These are phyloP conservation scores for Antennarius striatus DNA, from an alignment of 2,113 vertebrate species.

Conservation along the genomic window DNA sequence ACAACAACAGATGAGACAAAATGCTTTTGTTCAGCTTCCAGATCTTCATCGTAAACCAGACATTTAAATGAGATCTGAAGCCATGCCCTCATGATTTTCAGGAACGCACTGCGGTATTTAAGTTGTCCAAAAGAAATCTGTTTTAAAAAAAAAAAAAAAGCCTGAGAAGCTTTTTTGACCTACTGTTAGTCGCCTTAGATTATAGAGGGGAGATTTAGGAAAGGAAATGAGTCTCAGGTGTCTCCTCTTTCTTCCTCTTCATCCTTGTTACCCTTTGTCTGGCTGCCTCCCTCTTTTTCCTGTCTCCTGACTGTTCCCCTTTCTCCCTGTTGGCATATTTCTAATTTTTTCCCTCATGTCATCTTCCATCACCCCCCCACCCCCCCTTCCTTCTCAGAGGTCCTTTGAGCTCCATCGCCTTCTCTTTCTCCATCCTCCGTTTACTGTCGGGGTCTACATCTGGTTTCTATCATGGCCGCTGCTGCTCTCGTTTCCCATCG, in stretches of 20 bases:
- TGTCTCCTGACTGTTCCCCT: slow-evolving; percentile 7
- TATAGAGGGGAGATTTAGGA: slow-evolving; percentile 39
- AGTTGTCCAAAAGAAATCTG: neutral
- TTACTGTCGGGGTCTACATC: slow-evolving; percentile 59
- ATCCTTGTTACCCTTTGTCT: slow-evolving; percentile 32
- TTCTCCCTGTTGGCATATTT: slow-evolving; percentile 23
- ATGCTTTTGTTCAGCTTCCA: too few relatives aligned
- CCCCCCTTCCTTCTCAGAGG: neutral
- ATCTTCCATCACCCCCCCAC: slow-evolving; percentile 26
- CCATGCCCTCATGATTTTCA: neutral
- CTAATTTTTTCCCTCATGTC: slow-evolving; percentile 26
- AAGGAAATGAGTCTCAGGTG: slow-evolving; percentile 44
- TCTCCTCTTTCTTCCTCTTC: slow-evolving; percentile 15
- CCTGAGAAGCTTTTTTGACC: slow-evolving; percentile 6
- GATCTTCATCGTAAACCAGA: too few relatives aligned
- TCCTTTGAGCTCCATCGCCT: neutral
- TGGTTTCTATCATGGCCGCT: slow-evolving; percentile 72
- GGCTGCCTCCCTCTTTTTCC: slow-evolving; percentile 5
- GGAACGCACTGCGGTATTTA: slow-evolving; percentile 3
- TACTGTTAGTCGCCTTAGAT: slow-evolving; percentile 42
- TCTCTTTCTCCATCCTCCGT: slow-evolving; percentile 22
- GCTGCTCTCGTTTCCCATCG: slow-evolving; percentile 69
- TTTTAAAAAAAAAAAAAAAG: neutral
- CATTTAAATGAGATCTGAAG: neutral
- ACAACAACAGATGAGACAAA: too few relatives aligned